A percentile compares a stretch with the other conserved stretches of the same genome.
Conservation (phyloP, 1,140 invertebrate genomes). For the Melipona quadrifasciata region DNA sequence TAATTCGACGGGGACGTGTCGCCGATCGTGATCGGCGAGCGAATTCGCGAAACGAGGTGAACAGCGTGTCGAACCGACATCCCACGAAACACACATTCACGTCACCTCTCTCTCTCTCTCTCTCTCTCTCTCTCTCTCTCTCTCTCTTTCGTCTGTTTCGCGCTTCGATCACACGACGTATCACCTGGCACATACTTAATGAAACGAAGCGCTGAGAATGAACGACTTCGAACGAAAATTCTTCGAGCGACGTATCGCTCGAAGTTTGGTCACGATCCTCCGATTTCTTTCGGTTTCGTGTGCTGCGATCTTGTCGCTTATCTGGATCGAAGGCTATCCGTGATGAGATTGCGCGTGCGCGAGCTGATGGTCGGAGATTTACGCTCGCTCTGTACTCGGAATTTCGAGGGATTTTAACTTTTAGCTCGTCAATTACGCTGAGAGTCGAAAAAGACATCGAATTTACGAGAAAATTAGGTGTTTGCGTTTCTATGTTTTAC, state of each 20-base stretch:
- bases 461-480: too few relatives aligned
- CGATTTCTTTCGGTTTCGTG: constrained; percentile 12
- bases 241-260: constrained; percentile 6
- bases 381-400: too few relatives aligned
- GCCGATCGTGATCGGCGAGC: constrained; percentile 70
- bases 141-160: background rate
- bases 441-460: too few relatives aligned
- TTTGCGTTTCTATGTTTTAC: too few relatives aligned
- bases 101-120: constrained; percentile 27
- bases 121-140: background rate
- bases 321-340: background rate
- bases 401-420: background rate
- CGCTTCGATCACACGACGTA: constrained; percentile 34
- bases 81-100: constrained; percentile 56
- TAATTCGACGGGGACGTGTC: constrained; percentile 71
- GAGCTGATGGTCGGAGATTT: too few relatives aligned
- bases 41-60: constrained; percentile 69
- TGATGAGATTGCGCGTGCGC: background rate
- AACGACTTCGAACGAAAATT: constrained; percentile 26
- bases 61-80: constrained; percentile 57
- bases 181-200: constrained; percentile 19
- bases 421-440: too few relatives aligned
- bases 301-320: background rate
- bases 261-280: constrained; percentile 40
- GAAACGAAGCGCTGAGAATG: constrained; percentile 39